phyloP scores from a whole-genome alignment of 2,888 invertebrate species.

The Campaea margaritaria region DNA sequence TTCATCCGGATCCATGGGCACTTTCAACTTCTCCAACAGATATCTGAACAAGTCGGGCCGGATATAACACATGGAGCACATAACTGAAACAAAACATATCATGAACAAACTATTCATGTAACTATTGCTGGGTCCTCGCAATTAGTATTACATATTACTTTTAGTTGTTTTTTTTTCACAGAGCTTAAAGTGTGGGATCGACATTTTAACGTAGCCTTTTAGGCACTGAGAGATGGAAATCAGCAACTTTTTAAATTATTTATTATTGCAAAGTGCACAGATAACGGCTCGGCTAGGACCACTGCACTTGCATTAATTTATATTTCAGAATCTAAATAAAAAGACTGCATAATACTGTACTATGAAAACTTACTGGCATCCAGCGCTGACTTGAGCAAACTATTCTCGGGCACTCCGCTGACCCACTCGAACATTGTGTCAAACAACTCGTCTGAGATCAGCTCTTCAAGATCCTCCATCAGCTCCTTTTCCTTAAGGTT shows the following conservation, averaged over 20 bases:
- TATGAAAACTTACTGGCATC: conserved; percentile 85
- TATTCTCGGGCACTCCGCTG: conserved; percentile 87
- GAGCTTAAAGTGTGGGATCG: too few species aligned
- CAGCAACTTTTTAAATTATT: too few species aligned
- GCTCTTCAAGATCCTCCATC: conserved; percentile 86
- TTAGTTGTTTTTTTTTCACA: too few species aligned
- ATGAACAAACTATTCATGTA: neutral
- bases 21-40: conserved; percentile 90
- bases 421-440: conserved; percentile 92
- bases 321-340: too few species aligned
- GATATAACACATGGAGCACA: conserved; percentile 95
- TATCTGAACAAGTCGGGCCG: conserved; percentile 91
- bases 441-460: conserved; percentile 91
- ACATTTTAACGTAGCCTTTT: too few species aligned
- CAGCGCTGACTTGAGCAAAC: conserved; percentile 92
- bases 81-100: conserved; percentile 71
- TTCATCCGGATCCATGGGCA: conserved; percentile 76
- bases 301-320: too few species aligned
- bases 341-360: neutral
- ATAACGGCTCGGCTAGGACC: too few species aligned
- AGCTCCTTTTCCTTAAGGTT: conserved; percentile 87
- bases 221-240: too few species aligned
- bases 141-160: too few species aligned
- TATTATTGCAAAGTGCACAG: too few species aligned
- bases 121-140: too few species aligned